Conservation (phyloP, 2,113 vertebrate species). For the Nothobranchius kuhntae region DNA sequence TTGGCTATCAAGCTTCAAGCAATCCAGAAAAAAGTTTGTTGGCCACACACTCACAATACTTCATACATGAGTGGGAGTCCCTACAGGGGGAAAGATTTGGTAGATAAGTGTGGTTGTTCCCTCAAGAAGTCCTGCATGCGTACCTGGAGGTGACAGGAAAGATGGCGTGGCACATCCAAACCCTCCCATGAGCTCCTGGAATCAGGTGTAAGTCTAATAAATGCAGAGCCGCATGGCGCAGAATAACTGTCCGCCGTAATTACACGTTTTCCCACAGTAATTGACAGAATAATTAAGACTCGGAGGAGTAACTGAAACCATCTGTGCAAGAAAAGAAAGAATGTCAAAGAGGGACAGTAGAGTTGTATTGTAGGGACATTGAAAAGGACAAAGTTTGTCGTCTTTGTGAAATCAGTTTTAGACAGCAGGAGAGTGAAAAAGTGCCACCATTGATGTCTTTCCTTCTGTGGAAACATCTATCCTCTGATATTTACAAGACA, state of each 20-base stretch:
- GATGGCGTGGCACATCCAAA: slow-evolving; percentile 31
- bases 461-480: slow-evolving; percentile 36
- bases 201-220: slow-evolving; percentile 76
- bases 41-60: slow-evolving; percentile 46
- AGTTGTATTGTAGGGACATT: slow-evolving; percentile 1
- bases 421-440: slow-evolving; percentile 11
- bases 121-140: slow-evolving; percentile 35
- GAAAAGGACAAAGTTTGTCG: not conserved
- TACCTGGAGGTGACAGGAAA: slow-evolving; percentile 41
- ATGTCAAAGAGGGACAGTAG: slow-evolving; percentile 47
- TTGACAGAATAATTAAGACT: slow-evolving; percentile 81
- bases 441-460: not conserved
- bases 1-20: not conserved
- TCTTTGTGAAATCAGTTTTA: no score
- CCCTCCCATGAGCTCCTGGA: slow-evolving; percentile 49
- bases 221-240: slow-evolving; percentile 52
- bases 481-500: slow-evolving; percentile 36
- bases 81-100: slow-evolving; percentile 34
- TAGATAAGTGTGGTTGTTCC: slow-evolving; percentile 53
- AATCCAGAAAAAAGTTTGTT: slow-evolving; percentile 27
- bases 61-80: slow-evolving; percentile 45
- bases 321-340: slow-evolving; percentile 72
- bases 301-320: slow-evolving; percentile 77
- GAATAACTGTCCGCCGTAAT: slow-evolving; percentile 75
- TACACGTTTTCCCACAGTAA: slow-evolving; percentile 79